Base-by-base conservation (phyloP, 2,797 vertebrate genomes). In the Scolopax bukidnonensis region DNA sequence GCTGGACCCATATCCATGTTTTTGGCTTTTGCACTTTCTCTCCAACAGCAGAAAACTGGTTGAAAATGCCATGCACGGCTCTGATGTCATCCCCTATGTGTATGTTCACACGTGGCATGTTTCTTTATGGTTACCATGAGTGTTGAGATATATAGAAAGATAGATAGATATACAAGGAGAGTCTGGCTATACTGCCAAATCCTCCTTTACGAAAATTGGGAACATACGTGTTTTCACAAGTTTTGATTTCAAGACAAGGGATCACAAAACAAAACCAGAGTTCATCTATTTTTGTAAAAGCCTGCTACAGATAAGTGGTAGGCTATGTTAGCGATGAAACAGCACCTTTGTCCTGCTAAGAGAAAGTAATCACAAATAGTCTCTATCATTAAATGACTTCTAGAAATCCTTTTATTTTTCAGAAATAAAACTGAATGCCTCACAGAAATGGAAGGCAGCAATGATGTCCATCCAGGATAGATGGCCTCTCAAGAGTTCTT, bases 321-420 rank as follows among this genome's bases (percentile, higher is more conserved):
- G 76, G 64, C 90, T 70, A 9, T 70, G 50, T 71, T 79, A 91
- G 87, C 27, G 3, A 64, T 63, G 93, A 96, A 95, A 93, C 59
- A 84, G 30, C 61, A 79, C 57, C 41, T 93, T 90, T 90, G 47
- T 76, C 91, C 87, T 93, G 77, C 89, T 90, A 63, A 88, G 59
- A 95, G 32, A 82, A 84, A 78, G 86, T 59, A 84, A 78, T 69
- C 56, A 61, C 67, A 92, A 61, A 78, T 68, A 80, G 32, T 47
- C 1, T 61, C 51, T 68, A 12, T 78, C 3, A 2, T 15, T 21
- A 91, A 87, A 82, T 47, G 33, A 38, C 38, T 84, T 73, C 73
- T 64, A 51, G 82, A 91, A 70, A 2, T 4, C 8, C 45, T 81
- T 60, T 60, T 4, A 30, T 50, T 81, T 60, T 5, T n/a, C 40